Conservation (phyloP, 2,888 invertebrate genomes). For the Azorinus chamasolen region DNA sequence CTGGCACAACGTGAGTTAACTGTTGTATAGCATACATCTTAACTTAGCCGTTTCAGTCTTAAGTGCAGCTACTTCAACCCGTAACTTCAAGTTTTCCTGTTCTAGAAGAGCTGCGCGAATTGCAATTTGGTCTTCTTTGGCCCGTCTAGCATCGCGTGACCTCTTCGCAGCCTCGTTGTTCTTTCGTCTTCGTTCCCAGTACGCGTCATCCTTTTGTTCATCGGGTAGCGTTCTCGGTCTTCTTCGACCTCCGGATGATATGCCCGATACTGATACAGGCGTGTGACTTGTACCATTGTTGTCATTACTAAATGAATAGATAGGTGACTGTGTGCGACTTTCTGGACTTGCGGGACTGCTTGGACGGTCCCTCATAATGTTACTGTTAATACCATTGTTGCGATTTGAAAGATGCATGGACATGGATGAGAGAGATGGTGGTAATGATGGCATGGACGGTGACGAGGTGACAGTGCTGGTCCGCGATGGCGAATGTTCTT, state of each 20-base stretch:
- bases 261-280: conserved; percentile 2
- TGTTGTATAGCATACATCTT: conserved; percentile 87
- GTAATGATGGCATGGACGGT: conserved; percentile 36
- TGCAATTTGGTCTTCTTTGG: conserved; percentile 97
- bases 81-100: conserved; percentile 93
- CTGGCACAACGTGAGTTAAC: conserved; percentile 47
- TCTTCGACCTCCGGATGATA: conserved; percentile 66
- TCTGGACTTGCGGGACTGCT: conserved; percentile 26
- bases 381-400: conserved; percentile 41
- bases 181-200: conserved; percentile 94
- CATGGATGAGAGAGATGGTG: conserved; percentile 52
- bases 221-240: conserved; percentile 83
- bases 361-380: conserved; percentile 22
- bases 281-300: conserved; percentile 18
- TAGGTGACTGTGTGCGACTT: conserved; percentile 14
- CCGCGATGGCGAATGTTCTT: conserved; percentile 45
- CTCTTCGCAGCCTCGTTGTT: conserved; percentile 98
- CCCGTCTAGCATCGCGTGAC: conserved; percentile 95
- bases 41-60: conserved; percentile 90
- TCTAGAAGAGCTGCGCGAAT: conserved; percentile 95
- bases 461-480: conserved; percentile 37
- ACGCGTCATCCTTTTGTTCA: conserved; percentile 91
- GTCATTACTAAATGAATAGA: conserved; percentile 12
- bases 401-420: conserved; percentile 39
- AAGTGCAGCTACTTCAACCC: conserved; percentile 90